Evolutionary conservation across 2,888 invertebrate genomes (phyloP).

Genomic region (Mechanitis messenoides): DNA sequence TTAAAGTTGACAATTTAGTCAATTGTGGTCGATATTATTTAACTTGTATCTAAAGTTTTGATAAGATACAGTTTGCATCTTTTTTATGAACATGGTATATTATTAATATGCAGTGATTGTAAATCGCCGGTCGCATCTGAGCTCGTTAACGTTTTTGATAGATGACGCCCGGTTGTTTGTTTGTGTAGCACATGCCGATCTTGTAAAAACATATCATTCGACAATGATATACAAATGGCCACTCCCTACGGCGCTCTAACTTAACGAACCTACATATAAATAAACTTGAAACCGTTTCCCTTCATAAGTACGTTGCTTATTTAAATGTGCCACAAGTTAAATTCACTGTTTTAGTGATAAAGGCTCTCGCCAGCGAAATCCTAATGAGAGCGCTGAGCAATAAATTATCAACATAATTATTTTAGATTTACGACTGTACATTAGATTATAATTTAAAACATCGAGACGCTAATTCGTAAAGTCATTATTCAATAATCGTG

Average conservation of each 20-base stretch:
- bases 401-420: constrained; percentile 36
- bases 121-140: constrained; percentile 64
- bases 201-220: constrained; percentile 71
- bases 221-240: constrained; percentile 71
- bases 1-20: too few relatives aligned
- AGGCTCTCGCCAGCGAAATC: constrained; percentile 33
- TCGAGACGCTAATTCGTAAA: constrained; percentile 60
- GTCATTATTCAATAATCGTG: constrained; percentile 74
- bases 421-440: constrained; percentile 35
- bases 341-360: constrained; percentile 28
- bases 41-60: too few relatives aligned
- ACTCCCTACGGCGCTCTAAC: constrained; percentile 71
- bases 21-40: too few relatives aligned
- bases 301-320: constrained; percentile 31
- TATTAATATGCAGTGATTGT: constrained; percentile 67
- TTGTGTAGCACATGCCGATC: constrained; percentile 65
- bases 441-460: constrained; percentile 46
- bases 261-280: constrained; percentile 74
- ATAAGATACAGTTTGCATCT: too few relatives aligned
- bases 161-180: constrained; percentile 72
- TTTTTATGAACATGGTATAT: constrained; percentile 36
- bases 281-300: constrained; percentile 51
- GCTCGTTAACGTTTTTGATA: constrained; percentile 76
- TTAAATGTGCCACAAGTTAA: constrained; percentile 31
- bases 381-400: constrained; percentile 32